Percentiles rank a stretch among this genome's conserved stretches.
Conservation (phyloP, 1,140 invertebrate species). For the Samia ricini region DNA sequence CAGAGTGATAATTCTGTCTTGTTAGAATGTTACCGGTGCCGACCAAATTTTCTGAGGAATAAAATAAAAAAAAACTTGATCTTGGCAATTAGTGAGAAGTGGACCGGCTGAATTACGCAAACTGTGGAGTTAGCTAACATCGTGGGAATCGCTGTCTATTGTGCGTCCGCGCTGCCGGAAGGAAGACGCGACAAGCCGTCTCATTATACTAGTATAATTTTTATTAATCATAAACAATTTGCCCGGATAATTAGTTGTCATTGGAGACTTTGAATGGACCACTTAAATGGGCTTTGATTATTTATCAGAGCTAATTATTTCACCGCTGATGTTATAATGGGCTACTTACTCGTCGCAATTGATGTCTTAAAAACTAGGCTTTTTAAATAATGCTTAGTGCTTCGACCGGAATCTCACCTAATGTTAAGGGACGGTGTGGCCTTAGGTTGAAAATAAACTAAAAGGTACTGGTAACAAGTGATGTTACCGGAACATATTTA, state of each 20-base stretch:
- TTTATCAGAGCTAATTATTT: neutral
- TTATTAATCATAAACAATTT: neutral
- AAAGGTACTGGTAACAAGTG: too few species aligned
- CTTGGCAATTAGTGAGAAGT: neutral
- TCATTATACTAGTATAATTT: conserved; percentile 3
- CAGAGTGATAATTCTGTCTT: too few species aligned
- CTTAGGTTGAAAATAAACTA: too few species aligned
- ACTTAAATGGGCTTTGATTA: neutral
- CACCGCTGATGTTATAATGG: neutral
- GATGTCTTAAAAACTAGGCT: too few species aligned
- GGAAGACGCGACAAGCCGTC: conserved; percentile 5
- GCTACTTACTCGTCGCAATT: too few species aligned
- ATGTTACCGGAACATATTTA: too few species aligned
- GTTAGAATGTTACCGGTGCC: too few species aligned
- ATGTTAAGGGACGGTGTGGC: too few species aligned
- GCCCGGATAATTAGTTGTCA: neutral
- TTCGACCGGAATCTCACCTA: too few species aligned
- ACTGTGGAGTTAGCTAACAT: neutral
- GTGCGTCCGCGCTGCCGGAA: conserved; percentile 6
- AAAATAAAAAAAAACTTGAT: too few species aligned
- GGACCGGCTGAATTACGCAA: neutral
- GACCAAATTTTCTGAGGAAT: too few species aligned
- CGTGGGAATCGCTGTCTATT: conserved; percentile 17
- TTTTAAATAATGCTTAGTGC: too few species aligned
- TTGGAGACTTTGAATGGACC: neutral